Evolutionary conservation across 92 coral and sea anemone species (phyloP), one percentile per base, ranked within the genome.

Genomic region (Desmophyllum pertusum): DNA sequence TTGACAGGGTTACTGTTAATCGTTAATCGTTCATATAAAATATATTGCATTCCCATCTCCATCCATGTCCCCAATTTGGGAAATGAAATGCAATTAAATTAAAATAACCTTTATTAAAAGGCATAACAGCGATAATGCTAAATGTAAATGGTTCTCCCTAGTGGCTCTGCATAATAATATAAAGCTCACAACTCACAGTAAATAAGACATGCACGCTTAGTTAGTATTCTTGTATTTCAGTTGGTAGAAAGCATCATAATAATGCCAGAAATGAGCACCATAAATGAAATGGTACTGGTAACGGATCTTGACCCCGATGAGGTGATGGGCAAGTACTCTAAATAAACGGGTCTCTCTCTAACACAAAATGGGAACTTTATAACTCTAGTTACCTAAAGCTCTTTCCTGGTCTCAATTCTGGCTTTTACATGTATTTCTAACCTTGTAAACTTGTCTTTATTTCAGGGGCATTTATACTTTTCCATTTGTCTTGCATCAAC

Each of bases 281-380:
- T 84, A 42, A 84, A 42, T 75, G 87, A 73, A 83, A 74, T 83
- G 87, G 81, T 83, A 39, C 50, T 83, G 87, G 81, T 83, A 25
- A 73, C 87, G 30, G 80, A 73, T 57, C 72, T 45, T 62, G 72
- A 66, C 73, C 87, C 76, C 42, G 71, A 76, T 67, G 75, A 84
- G 87, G 87, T 84, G 87, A 84, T n/a, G 73, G 75, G 82, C 73
- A 75, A 75, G 67, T 46, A 74, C 61, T 14, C n/a, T 53, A 37
- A 70, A 69, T 53, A n/a, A 79, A 31, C 62, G 45, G 23, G 23
- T 50, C 76, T 66, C 27, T 67, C n/a, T 23, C 10, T 55, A 6
- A 17, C 51, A 19, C 5, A 55, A 63, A 23, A 27, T 55, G 63
- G 35, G n/a, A n/a, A n/a, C 65, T 59, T 25, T 27, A 31, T n/a